Percentiles rank a stretch among this genome's conserved stretches.
Conservation (phyloP, 2,888 invertebrate genomes). For the Ischnura elegans region DNA sequence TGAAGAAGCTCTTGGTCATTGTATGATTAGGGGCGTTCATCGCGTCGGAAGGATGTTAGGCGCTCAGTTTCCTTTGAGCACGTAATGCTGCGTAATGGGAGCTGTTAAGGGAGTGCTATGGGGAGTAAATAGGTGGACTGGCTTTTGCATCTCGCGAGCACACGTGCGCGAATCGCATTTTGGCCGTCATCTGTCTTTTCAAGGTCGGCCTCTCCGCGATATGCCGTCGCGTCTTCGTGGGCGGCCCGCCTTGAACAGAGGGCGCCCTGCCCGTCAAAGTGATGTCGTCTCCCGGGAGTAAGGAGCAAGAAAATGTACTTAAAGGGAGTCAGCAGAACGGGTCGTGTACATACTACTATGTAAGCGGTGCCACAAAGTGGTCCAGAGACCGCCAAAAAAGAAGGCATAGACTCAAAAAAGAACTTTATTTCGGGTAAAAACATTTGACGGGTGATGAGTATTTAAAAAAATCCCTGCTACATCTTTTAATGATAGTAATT, state of each 20-base stretch:
- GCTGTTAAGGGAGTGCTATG: neutral
- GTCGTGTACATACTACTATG: too few species aligned
- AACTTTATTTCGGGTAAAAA: too few species aligned
- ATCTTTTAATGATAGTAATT: too few species aligned
- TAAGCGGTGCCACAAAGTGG: too few species aligned
- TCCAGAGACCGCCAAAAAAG: too few species aligned
- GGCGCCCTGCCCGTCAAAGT: neutral
- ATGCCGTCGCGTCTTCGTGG: neutral
- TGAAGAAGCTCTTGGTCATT: neutral
- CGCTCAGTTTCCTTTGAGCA: neutral
- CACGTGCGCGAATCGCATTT: neutral
- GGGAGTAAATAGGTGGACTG: neutral
- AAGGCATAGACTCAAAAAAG: too few species aligned
- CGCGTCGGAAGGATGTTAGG: neutral
- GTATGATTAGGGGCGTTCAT: neutral
- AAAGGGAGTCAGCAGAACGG: too few species aligned
- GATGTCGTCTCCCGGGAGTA: neutral
- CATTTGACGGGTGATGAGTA: too few species aligned
- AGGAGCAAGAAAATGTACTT: too few species aligned
- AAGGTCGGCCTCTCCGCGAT: neutral
- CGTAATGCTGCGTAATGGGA: neutral
- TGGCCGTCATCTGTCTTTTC: slow-evolving; percentile 35
- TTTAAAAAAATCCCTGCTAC: too few species aligned
- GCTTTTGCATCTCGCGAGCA: too few species aligned
- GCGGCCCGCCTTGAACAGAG: neutral